Evolutionary conservation across 2,888 invertebrate species (phyloP).

Genomic region (Linnaemya vulpina): DNA sequence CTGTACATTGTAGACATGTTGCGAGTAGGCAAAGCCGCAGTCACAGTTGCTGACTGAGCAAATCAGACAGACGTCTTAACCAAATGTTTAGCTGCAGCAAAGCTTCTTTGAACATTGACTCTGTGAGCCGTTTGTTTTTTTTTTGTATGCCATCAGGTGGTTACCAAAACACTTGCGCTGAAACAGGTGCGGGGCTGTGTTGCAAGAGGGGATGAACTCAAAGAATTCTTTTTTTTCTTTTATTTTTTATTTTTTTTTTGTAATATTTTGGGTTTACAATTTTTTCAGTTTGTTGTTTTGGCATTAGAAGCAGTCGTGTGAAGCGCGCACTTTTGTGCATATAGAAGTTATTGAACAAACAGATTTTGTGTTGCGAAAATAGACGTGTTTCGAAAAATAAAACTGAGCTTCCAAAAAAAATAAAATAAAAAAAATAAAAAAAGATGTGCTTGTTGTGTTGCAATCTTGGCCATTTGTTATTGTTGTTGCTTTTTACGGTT

Average conservation of each 20-base stretch:
- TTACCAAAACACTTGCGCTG: constrained; percentile 41
- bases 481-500: constrained; percentile 59
- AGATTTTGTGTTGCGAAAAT: constrained; percentile 69
- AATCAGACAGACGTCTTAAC: constrained; percentile 24
- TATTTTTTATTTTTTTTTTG: constrained; percentile 8
- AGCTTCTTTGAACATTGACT: constrained; percentile 62
- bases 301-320: constrained; percentile 67
- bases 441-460: constrained; percentile 61
- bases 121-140: constrained; percentile 3
- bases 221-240: constrained; percentile 42
- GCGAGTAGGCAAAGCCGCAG: constrained; percentile 32
- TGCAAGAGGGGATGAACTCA: constrained; percentile 49
- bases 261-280: constrained; percentile 38
- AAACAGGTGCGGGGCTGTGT: constrained; percentile 22
- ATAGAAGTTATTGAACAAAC: constrained; percentile 72
- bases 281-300: constrained; percentile 39
- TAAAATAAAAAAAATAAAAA: too few species aligned
- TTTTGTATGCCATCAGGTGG: constrained; percentile 68
- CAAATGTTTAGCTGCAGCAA: constrained; percentile 42
- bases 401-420: constrained; percentile 63
- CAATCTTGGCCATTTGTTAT: constrained; percentile 62
- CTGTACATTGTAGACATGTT: constrained; percentile 30
- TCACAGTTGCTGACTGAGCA: constrained; percentile 28
- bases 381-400: constrained; percentile 69
- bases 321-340: constrained; percentile 65